Percentiles rank a stretch among this genome's conserved stretches.
Evolutionary conservation across 64 coral and sea anemone genomes (phyloP).

Genomic region (Pachyseris speciosa): DNA sequence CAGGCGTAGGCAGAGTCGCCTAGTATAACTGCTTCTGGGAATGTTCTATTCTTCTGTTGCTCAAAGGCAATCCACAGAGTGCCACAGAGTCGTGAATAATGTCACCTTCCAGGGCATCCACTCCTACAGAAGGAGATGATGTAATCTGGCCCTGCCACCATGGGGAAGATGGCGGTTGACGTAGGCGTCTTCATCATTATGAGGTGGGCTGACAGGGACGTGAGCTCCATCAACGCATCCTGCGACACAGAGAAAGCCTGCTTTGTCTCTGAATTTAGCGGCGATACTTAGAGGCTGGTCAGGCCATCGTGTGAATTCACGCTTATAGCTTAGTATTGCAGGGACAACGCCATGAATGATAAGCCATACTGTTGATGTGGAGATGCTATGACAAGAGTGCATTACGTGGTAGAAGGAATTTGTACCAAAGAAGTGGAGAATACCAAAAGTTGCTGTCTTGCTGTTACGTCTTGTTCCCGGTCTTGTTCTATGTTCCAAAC

Average conservation of each 20-base stretch:
- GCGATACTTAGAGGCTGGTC: conserved; percentile 32
- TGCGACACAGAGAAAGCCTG: conserved; percentile 22
- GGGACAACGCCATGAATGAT: conserved; percentile 19
- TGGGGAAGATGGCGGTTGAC: conserved; percentile 52
- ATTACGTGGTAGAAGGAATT: conserved; percentile 52
- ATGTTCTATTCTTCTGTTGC: conserved; percentile 24
- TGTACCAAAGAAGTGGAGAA: conserved; percentile 49
- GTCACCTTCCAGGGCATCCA: conserved; percentile 34
- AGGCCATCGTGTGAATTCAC: conserved; percentile 39
- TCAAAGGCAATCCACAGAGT: conserved; percentile 61
- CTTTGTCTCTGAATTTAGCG: conserved; percentile 34
- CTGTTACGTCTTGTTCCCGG: conserved; percentile 20
- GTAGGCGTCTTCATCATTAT: conserved; percentile 49
- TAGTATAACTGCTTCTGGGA: conserved; percentile 14
- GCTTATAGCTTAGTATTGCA: conserved; percentile 32
- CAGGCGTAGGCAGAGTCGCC: conserved; percentile 12
- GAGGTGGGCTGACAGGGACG: conserved; percentile 31
- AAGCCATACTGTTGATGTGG: conserved; percentile 35
- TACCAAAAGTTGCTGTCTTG: not conserved
- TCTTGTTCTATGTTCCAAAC: conserved; percentile 42
- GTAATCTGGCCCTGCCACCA: conserved; percentile 50
- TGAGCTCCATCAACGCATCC: conserved; percentile 37
- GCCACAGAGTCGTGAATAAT: conserved; percentile 40
- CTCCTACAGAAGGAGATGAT: conserved; percentile 37
- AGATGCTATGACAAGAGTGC: conserved; percentile 44